These are phyloP conservation scores for Rotaria sp. DNA, from an alignment of 2,888 invertebrate species.

Conservation along the genomic window DNA sequence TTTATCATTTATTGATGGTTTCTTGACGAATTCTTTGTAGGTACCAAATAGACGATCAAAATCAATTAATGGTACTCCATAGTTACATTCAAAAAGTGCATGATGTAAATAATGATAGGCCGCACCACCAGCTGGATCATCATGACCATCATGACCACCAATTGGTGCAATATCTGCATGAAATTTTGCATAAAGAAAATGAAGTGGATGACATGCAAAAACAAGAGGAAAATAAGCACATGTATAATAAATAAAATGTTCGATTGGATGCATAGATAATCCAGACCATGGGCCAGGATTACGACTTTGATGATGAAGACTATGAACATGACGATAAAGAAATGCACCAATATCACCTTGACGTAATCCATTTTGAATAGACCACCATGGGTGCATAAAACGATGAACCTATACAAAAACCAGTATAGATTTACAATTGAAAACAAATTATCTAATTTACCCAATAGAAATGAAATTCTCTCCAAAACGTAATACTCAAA, in stretches of 20 bases:
- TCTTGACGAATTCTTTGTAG: neutral
- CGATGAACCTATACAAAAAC: neutral
- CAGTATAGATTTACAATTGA: too few species aligned
- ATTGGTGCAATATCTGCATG: neutral
- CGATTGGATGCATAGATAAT: neutral
- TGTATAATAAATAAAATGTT: neutral
- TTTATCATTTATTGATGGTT: neutral
- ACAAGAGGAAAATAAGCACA: neutral
- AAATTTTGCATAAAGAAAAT: conserved; percentile 10
- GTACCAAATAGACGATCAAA: neutral
- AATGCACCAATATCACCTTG: conserved; percentile 3
- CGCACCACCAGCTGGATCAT: neutral
- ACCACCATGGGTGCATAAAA: conserved; percentile 10
- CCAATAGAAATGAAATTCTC: conserved; percentile 11
- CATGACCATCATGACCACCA: neutral
- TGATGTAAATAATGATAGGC: neutral
- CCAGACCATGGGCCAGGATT: conserved; percentile 4
- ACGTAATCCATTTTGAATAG: neutral
- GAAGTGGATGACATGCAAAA: neutral
- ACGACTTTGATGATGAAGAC: neutral
- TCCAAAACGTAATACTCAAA: neutral
- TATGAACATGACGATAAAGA: neutral
- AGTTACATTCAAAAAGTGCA: neutral
- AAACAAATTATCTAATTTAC: neutral
- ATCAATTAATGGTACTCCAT: conserved; percentile 1